phyloP scores from a whole-genome alignment of 1,140 invertebrate species.

The Laodelphax striatellus region DNA sequence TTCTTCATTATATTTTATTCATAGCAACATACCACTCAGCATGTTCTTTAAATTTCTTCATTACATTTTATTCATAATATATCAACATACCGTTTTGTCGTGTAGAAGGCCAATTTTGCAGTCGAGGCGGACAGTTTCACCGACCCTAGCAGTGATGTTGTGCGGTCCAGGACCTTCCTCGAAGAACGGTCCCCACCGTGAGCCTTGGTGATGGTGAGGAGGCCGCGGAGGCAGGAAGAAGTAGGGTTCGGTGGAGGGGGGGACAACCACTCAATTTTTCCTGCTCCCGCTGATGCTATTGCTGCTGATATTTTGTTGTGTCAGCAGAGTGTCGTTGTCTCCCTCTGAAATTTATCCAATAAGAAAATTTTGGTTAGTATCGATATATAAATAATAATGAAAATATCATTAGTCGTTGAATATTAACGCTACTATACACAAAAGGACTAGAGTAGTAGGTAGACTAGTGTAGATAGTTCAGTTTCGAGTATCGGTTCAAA shows the following conservation, averaged over 20 bases:
- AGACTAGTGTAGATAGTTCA: too few species aligned
- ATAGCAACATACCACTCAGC: too few species aligned
- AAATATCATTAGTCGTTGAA: too few species aligned
- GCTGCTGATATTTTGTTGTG: not conserved
- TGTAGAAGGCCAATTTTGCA: constrained; percentile 29
- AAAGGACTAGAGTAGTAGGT: too few species aligned
- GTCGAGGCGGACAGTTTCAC: constrained; percentile 25
- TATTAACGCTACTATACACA: too few species aligned
- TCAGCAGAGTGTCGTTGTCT: not conserved
- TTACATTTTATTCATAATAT: too few species aligned
- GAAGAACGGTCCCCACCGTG: constrained; percentile 27
- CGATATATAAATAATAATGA: too few species aligned
- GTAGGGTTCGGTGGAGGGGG: constrained; percentile 3
- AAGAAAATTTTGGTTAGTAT: too few species aligned
- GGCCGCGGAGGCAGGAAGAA: constrained; percentile 1
- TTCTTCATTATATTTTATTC: too few species aligned
- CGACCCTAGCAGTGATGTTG: constrained; percentile 25
- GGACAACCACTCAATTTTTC: not conserved
- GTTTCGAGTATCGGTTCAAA: too few species aligned
- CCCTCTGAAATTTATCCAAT: not conserved
- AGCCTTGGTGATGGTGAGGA: constrained; percentile 10
- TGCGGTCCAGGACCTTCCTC: constrained; percentile 25
- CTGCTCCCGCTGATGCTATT: not conserved
- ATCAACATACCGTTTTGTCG: constrained; percentile 26
- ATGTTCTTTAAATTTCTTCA: too few species aligned